Conservation (phyloP, 2,113 vertebrate species). For the Suricata suricatta region DNA sequence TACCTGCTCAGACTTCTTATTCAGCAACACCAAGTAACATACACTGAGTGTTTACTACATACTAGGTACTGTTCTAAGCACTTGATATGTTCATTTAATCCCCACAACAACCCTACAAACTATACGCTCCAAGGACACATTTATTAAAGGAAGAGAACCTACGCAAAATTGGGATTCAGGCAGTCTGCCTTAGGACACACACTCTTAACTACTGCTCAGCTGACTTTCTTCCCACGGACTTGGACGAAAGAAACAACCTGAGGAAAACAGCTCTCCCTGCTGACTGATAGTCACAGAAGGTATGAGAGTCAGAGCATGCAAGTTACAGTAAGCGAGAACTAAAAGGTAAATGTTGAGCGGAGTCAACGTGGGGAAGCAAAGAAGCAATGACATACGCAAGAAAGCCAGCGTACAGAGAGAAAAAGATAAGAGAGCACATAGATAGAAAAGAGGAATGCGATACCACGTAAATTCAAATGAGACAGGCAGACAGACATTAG, state of each 20-base stretch:
- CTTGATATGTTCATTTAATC: background rate
- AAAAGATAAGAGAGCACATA: background rate
- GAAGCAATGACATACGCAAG: background rate
- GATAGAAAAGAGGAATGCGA: background rate
- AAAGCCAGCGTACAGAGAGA: background rate
- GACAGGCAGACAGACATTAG: background rate
- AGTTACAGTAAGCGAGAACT: background rate
- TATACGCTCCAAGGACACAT: background rate
- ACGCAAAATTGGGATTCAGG: background rate
- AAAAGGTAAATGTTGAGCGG: background rate
- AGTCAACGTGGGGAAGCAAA: background rate
- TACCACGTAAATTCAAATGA: background rate
- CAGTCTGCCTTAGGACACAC: background rate
- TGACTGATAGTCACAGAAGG: background rate
- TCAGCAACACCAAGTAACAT: background rate
- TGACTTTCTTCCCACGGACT: background rate
- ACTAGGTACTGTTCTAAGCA: background rate
- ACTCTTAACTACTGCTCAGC: background rate
- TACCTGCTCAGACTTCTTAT: background rate
- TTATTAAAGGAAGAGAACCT: background rate
- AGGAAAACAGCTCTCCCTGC: background rate
- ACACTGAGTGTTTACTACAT: background rate
- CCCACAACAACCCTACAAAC: conserved; percentile 28
- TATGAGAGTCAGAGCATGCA: background rate
- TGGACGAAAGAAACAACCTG: background rate